phyloP scores from a whole-genome alignment of 2,888 invertebrate genomes.

The Apamea sordens region DNA sequence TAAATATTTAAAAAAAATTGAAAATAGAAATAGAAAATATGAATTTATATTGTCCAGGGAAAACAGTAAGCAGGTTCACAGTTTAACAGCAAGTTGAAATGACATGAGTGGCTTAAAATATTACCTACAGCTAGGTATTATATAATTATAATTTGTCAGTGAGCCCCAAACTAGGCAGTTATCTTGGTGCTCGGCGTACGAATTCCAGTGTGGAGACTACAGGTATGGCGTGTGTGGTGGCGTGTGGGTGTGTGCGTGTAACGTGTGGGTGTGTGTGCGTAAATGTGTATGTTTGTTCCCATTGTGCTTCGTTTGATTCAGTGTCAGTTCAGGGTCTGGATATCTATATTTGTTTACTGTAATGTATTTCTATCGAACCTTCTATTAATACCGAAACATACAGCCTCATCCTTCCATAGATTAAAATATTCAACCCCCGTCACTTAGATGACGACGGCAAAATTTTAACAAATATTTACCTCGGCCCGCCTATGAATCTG shows the following conservation, averaged over 20 bases:
- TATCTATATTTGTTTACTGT: neutral
- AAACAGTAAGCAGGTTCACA: too few species aligned
- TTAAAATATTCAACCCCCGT: constrained; percentile 26
- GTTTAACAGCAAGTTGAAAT: too few species aligned
- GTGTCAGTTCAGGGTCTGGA: neutral
- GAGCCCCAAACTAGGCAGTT: too few species aligned
- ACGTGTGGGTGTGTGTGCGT: neutral
- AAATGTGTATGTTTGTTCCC: too few species aligned
- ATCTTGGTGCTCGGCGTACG: neutral
- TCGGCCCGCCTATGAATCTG: constrained; percentile 9
- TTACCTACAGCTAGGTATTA: neutral
- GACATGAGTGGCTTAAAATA: too few species aligned
- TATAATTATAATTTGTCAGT: too few species aligned
- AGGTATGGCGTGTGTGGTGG: neutral
- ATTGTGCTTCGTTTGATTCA: neutral
- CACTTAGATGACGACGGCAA: constrained; percentile 18
- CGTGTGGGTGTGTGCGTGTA: too few species aligned
- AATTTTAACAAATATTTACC: constrained; percentile 56
- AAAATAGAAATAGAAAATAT: too few species aligned
- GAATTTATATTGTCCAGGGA: too few species aligned
- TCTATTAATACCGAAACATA: constrained; percentile 23
- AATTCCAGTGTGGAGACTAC: neutral
- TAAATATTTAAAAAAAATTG: too few species aligned
- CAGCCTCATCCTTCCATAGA: neutral
- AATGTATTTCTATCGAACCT: constrained; percentile 7